Evolutionary conservation across 2,888 invertebrate species (phyloP).

Genomic region (Tricholauxania praeusta): DNA sequence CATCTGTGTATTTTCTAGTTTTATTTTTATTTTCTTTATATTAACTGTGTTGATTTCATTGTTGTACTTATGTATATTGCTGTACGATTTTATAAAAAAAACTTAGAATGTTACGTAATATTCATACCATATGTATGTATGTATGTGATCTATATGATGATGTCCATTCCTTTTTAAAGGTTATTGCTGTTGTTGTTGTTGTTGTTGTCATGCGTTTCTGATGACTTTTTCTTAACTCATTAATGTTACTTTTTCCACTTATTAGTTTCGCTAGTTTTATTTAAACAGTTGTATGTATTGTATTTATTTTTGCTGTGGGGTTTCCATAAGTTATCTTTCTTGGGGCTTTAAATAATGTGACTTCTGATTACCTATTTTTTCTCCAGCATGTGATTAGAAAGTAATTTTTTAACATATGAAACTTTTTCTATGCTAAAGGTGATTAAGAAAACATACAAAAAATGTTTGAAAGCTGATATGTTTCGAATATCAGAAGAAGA

Average conservation of each 20-base stretch:
- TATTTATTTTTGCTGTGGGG: too few relatives aligned
- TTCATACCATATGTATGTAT: background rate
- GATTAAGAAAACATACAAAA: too few relatives aligned
- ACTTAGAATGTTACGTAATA: constrained; percentile 14
- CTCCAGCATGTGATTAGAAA: background rate
- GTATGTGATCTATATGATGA: background rate
- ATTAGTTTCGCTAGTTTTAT: constrained; percentile 8
- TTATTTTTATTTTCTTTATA: too few relatives aligned
- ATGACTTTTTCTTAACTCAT: background rate
- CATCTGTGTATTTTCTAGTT: too few relatives aligned
- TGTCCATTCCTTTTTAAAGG: constrained; percentile 4
- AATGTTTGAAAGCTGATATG: too few relatives aligned
- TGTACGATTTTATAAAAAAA: background rate
- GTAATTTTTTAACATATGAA: too few relatives aligned
- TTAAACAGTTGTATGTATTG: background rate
- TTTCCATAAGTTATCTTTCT: background rate
- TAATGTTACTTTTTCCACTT: constrained; percentile 5
- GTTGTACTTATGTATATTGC: too few relatives aligned
- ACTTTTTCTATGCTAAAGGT: too few relatives aligned
- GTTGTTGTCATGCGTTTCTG: background rate
- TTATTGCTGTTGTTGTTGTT: constrained; percentile 20
- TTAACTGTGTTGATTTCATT: too few relatives aligned
- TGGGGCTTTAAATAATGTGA: background rate
- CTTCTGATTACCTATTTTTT: background rate
- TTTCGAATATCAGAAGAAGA: too few relatives aligned